A percentile compares a stretch with the other conserved stretches of the same genome.
Evolutionary conservation across 2,888 invertebrate species (phyloP).

Genomic region (Ditylenchus weischeri): DNA sequence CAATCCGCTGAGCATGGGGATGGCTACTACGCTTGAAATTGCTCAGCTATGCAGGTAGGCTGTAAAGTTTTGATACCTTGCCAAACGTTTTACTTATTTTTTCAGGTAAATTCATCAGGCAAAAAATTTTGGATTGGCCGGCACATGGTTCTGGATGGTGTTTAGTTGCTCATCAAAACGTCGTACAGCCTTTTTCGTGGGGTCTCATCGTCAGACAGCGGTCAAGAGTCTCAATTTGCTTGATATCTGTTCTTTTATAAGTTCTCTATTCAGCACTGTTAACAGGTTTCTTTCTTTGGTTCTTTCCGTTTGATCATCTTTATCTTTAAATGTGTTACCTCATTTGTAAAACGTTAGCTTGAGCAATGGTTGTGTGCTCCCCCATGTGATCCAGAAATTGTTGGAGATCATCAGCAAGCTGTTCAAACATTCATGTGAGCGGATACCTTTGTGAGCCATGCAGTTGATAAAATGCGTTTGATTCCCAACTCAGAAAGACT

Average conservation of each 20-base stretch:
- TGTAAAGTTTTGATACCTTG: not conserved
- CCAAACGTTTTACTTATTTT: not conserved
- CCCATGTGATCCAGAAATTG: constrained; percentile 73
- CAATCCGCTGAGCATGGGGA: too few species aligned
- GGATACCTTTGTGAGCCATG: constrained; percentile 38
- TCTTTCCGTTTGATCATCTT: constrained; percentile 75
- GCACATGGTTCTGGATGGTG: constrained; percentile 78
- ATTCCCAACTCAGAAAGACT: constrained; percentile 90
- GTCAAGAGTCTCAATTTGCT: not conserved
- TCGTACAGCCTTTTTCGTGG: constrained; percentile 58
- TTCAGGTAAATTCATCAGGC: not conserved
- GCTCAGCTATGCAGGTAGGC: too few species aligned
- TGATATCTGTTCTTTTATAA: constrained; percentile 61
- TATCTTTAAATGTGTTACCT: constrained; percentile 13
- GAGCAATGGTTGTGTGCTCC: constrained; percentile 87
- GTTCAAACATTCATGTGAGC: constrained; percentile 71
- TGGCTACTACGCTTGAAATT: too few species aligned
- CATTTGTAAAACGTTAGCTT: constrained; percentile 29
- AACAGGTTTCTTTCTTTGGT: constrained; percentile 70
- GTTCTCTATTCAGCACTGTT: constrained; percentile 76
- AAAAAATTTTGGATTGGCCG: constrained; percentile 36
- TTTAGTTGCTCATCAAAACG: constrained; percentile 77
- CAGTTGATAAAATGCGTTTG: constrained; percentile 69
- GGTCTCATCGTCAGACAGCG: too few species aligned
- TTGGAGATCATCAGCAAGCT: constrained; percentile 78